A percentile compares a stretch with the other conserved stretches of the same genome.
phyloP scores from a whole-genome alignment of 2,113 vertebrate genomes.

The Dasyornis broadbenti region DNA sequence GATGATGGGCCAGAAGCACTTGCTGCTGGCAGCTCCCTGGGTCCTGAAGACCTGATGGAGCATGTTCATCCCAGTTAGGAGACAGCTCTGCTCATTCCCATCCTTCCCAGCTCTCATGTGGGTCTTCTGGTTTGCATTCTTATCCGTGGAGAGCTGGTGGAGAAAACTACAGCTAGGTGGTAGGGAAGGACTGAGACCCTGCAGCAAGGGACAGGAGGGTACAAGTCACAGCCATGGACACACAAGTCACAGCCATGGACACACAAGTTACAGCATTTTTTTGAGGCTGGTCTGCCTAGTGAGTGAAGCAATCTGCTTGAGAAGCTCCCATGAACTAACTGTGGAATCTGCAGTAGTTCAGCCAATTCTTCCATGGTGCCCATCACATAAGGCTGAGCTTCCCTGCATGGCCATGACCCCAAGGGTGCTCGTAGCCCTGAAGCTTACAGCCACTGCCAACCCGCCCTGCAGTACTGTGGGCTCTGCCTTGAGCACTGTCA shows the following conservation, averaged over 20 bases:
- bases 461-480: neutral
- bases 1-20: neutral
- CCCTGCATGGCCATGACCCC: neutral
- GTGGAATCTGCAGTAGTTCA: neutral
- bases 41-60: neutral
- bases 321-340: neutral
- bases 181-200: neutral
- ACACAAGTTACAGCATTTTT: fast-evolving
- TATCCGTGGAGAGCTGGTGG: neutral
- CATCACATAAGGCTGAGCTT: neutral
- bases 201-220: neutral
- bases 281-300: neutral
- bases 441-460: neutral
- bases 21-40: neutral
- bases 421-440: neutral
- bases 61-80: neutral
- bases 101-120: neutral
- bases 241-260: fast-evolving
- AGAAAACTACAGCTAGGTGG: neutral
- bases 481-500: neutral
- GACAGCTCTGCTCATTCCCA: neutral
- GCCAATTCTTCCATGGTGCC: neutral
- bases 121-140: neutral
- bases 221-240: neutral
- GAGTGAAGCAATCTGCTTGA: neutral